Evolutionary conservation across 2,888 invertebrate genomes (phyloP), one percentile per base, ranked within the genome.

Genomic region (Noctua janthina): DNA sequence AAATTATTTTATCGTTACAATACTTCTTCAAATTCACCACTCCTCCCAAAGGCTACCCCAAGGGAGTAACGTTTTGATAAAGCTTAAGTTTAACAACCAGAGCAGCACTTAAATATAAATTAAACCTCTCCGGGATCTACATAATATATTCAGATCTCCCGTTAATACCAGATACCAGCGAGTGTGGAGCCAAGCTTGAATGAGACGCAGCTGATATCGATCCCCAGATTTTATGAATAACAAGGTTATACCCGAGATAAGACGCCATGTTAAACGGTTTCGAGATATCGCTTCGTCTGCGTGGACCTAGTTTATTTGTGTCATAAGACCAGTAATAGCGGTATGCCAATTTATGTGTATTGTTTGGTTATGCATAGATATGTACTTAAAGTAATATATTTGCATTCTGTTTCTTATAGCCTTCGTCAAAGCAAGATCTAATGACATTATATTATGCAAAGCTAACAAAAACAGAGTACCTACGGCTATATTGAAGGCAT

Each of bases 211-310:
- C 79, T 80, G 90, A 49, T 74, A 83, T 85, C 68, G 86, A 88
- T 79, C 79, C 71, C 66, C 70, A 84, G 78, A 86, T 76, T 87
- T 83, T 84, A 79, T 88, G 83, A 89, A 88, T 86, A 85, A 85
- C 80, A 80, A 81, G 78, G 72, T 86, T 85, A 76, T 72, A 66
- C 46, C 39, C 54, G n/a, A 77, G 78, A 88, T 75, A 79, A 79
- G 81, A 79, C 70, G 72, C 72, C 43, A 74, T 79, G 67, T 84
- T 84, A 80, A 84, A 76, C 67, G 73, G 74, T 68, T 76, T 69
- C 29, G 62, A 74, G 67, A 76, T 84, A 76, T 73, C 69, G 62
- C 59, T 59, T 72, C 71, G 68, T 87, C 67, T 76, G 49, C 20
- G n/a, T 51, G 6, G 43, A 54, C n/a, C 10, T 20, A 17, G 72